Conservation (phyloP, 2,888 invertebrate genomes). For the Meiosimyza decipiens region DNA sequence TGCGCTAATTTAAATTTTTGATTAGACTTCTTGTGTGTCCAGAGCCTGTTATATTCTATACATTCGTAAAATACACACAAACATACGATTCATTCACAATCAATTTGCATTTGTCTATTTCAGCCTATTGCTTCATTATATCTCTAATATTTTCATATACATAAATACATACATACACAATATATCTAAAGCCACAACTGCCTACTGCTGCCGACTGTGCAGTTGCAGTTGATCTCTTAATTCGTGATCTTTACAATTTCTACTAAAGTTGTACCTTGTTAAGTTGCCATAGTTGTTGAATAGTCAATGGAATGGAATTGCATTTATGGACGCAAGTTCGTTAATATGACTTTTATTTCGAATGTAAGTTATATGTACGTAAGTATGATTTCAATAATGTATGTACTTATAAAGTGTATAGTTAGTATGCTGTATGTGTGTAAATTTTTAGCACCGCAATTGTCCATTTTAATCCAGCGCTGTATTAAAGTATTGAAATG, state of each 20-base stretch:
- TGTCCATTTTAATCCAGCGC: too few relatives aligned
- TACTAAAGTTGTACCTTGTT: neutral
- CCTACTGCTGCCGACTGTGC: neutral
- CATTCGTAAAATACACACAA: too few relatives aligned
- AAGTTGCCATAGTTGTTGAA: neutral
- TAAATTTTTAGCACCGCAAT: too few relatives aligned
- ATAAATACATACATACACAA: too few relatives aligned
- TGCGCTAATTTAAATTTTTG: constrained; percentile 23
- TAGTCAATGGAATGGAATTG: neutral
- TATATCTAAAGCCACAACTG: neutral
- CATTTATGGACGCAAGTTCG: constrained; percentile 22
- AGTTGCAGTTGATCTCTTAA: constrained; percentile 2
- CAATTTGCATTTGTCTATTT: constrained; percentile 23
- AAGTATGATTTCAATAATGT: too few relatives aligned
- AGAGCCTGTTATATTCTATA: too few relatives aligned
- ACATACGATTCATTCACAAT: constrained; percentile 18
- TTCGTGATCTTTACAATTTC: too few relatives aligned
- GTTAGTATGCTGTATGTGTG: too few relatives aligned
- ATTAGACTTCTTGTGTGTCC: constrained; percentile 5
- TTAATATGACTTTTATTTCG: neutral
- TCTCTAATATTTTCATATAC: neutral
- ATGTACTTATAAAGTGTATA: neutral
- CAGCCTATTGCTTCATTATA: constrained; percentile 4
- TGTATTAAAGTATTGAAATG: too few relatives aligned
- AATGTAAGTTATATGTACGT: too few relatives aligned